Evolutionary conservation across 2,113 vertebrate genomes (phyloP), one percentile per base, ranked within the genome.

Genomic region (Leucoraja erinaceus): DNA sequence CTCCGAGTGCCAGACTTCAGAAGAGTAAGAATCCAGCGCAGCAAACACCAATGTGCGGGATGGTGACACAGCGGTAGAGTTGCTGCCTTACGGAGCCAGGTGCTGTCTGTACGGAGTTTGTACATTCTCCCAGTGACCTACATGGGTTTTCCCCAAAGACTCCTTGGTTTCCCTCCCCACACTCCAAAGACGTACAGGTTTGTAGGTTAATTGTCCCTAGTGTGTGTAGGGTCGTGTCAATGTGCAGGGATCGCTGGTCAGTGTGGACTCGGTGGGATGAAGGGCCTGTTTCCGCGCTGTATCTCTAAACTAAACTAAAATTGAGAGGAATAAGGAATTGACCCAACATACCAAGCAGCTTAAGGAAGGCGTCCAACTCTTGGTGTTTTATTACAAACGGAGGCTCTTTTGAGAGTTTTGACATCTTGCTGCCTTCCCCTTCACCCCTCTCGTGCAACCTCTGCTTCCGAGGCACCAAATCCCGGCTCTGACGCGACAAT

Each of bases 271-370:
- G 38, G 38, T 47, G 38, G 38, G 38, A 47, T 47, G 38, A 47
- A 47, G 38, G 38, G 38, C 38, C 38, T 47, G 38, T 47, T 47
- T 47, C 38, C 3, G 38, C 38, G 38, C 3, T 47, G 3, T 47
- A 47, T 47, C 38, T 47, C 38, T 47, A 47, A 47, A 47, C 3
- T 0, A 33, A 8, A 22, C 14, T 28, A 75, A 22, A 78, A 18
- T 81, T 2, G 20, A 79, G 20, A 22, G 6, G 20, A 47, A 6
- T 22, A 47, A 22, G 38, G 18, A 81, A 56, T 56, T 59, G 0
- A 54, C 66, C 5, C 33, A 18, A 90, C 93, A 94, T 93, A 96
- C 96, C 95, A 92, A 95, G 94, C 1, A 96, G 95, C 38, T 2
- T 61, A 63, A 95, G 94, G 78, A 96, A 96, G 76, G 95, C 94